These are phyloP conservation scores for Morinoia aosen DNA, from an alignment of 2,888 invertebrate species.

Conservation along the genomic window DNA sequence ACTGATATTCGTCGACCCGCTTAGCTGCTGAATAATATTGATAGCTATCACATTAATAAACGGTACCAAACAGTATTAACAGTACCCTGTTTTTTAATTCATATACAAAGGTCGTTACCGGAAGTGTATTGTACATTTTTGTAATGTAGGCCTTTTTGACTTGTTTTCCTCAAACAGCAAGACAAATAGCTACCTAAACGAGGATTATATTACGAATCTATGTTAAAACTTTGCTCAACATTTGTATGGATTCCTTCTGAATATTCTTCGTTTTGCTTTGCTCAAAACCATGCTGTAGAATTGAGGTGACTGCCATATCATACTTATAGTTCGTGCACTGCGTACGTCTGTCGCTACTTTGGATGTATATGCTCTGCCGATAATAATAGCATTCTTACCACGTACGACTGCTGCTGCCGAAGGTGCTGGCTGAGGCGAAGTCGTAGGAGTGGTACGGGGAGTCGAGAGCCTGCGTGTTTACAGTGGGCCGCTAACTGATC, in stretches of 20 bases:
- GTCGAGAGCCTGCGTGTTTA: background rate
- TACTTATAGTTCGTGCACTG: background rate
- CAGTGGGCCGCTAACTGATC: background rate
- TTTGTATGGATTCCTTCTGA: background rate
- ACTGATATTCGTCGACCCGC: no score
- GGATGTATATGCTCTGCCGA: background rate
- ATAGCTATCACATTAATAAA: no score
- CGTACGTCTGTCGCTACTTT: background rate
- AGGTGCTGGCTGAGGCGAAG: background rate
- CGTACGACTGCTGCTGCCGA: background rate
- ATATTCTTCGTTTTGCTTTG: background rate
- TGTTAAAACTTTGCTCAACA: no score
- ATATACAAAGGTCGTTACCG: no score
- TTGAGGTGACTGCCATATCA: background rate
- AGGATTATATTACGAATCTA: background rate
- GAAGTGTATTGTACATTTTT: no score
- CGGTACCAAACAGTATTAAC: no score
- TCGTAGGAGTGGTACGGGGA: background rate
- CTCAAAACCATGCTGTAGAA: no score
- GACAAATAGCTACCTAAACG: no score
- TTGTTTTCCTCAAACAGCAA: no score
- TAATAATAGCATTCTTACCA: background rate
- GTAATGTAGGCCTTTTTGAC: no score
- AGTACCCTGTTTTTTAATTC: no score
- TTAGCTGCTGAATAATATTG: no score